These are phyloP conservation scores for Atrina japonica DNA, from an alignment of 2,888 invertebrate species.

Conservation along the genomic window DNA sequence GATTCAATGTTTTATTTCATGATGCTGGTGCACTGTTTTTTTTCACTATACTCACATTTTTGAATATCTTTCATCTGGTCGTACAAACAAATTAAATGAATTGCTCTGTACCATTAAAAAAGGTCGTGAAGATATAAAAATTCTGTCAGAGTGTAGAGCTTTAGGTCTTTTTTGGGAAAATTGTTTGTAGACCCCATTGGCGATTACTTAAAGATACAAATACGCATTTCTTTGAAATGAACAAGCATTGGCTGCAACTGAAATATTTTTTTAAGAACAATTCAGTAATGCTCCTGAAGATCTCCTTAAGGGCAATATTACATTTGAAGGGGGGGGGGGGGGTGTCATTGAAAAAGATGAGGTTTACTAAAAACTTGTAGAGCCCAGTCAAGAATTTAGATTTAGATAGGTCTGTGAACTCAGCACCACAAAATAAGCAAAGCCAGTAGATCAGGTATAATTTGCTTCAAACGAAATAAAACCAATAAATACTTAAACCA, in stretches of 20 bases:
- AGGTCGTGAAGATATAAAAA: not conserved
- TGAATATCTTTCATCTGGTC: not conserved
- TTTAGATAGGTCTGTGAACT: too few species aligned
- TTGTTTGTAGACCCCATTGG: not conserved
- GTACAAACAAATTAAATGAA: constrained; percentile 11
- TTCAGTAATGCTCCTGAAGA: not conserved
- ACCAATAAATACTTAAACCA: not conserved
- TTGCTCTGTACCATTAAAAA: constrained; percentile 1
- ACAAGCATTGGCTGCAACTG: constrained; percentile 11
- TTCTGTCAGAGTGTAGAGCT: not conserved
- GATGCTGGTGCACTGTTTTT: constrained; percentile 4
- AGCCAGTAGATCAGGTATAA: too few species aligned
- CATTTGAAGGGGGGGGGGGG: not conserved
- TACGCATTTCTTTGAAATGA: constrained; percentile 5
- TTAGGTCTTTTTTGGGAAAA: constrained; percentile 1
- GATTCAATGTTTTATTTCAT: too few species aligned
- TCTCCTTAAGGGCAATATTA: not conserved
- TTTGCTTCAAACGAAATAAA: constrained; percentile 11
- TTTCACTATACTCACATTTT: constrained; percentile 2
- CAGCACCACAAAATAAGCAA: not conserved
- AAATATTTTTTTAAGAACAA: not conserved
- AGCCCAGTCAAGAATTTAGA: not conserved
- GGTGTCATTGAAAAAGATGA: not conserved
- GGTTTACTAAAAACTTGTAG: not conserved
- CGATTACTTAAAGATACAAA: constrained; percentile 4